Conservation (phyloP, 2,888 invertebrate species). For the Petrolisthes manimaculis region DNA sequence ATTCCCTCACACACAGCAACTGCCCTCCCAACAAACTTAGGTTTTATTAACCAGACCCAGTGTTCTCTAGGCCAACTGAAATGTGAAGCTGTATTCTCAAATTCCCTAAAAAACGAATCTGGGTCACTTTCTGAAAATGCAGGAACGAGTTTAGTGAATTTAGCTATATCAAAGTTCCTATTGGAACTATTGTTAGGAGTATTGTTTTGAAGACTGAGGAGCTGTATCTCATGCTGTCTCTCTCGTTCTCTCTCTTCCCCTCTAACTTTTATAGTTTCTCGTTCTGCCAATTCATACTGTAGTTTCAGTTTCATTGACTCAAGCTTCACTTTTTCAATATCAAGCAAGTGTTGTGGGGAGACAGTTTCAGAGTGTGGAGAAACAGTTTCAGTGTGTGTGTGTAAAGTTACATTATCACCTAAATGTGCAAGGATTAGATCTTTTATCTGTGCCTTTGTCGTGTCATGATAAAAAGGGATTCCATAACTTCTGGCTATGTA, state of each 20-base stretch:
- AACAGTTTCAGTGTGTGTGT: not conserved
- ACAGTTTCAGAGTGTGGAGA: not conserved
- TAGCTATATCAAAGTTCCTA: not conserved
- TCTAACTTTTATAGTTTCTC: not conserved
- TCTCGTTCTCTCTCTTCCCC: no score
- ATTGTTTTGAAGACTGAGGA: not conserved
- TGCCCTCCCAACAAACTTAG: constrained; percentile 16
- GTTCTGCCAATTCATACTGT: constrained; percentile 16
- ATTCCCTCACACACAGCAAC: constrained; percentile 15
- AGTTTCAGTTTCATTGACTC: constrained; percentile 6
- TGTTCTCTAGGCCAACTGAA: constrained; percentile 21
- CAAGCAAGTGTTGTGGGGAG: not conserved
- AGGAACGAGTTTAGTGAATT: constrained; percentile 8
- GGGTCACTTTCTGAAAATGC: not conserved
- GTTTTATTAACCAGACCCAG: constrained; percentile 26
- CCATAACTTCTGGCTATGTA: not conserved
- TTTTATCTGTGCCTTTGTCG: not conserved
- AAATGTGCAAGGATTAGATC: not conserved
- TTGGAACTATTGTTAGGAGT: not conserved
- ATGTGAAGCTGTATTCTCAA: constrained; percentile 17
- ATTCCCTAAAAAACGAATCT: constrained; percentile 7
- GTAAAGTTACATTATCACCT: not conserved
- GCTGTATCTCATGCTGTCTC: not conserved
- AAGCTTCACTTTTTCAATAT: constrained; percentile 8
- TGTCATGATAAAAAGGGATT: not conserved